Base-by-base conservation (phyloP, 2,888 invertebrate genomes). In the Lithophane leautieri region DNA sequence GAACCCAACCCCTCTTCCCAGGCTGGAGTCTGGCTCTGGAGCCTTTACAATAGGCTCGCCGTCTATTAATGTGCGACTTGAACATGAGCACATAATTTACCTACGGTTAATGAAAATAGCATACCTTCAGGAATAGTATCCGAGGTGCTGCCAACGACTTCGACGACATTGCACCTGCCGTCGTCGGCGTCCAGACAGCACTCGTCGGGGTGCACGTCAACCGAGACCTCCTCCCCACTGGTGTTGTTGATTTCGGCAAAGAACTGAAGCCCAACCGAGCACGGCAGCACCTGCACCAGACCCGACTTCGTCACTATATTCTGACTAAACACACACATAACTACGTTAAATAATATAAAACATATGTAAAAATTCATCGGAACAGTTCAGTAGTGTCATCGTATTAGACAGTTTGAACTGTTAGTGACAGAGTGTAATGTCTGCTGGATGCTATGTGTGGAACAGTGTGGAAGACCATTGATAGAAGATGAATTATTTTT, bases 361-460 rank as follows among this genome's bases (percentile, higher is more conserved):
- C 79, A 85, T 86, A 85, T 90, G 91, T 93, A 93, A 90, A 94
- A 90, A 93, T 89, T 84, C 95, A 94, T 94, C 90, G 90, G 92
- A 92, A 91, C 81, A 82, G 69, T 72, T 76, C 71, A 82, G 79
- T 79, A 69, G 84, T 88, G 86, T 80, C 82, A 78, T 78, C 82
- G 69, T 78, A 69, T 76, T 70, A 66, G 58, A 70, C 61, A 25
- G 68, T n/a, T 14, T n/a, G 34, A 34, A 44, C 42, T 44, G 34
- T 34, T 25, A 14, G 52, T 66, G 74, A 56, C 74, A 70, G 52
- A 50, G 40, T 58, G 40, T 8, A 25, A 9, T 19, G 58, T 58
- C 4, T 58, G 28, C 19, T 9, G 28, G 3, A 4, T 52, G 52
- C 28, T 47, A 58, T 14, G 14, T 25, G 2, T 2, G 40, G 9